Evolutionary conservation across 2,113 vertebrate genomes (phyloP).

Genomic region (Coregonus clupeaformis): DNA sequence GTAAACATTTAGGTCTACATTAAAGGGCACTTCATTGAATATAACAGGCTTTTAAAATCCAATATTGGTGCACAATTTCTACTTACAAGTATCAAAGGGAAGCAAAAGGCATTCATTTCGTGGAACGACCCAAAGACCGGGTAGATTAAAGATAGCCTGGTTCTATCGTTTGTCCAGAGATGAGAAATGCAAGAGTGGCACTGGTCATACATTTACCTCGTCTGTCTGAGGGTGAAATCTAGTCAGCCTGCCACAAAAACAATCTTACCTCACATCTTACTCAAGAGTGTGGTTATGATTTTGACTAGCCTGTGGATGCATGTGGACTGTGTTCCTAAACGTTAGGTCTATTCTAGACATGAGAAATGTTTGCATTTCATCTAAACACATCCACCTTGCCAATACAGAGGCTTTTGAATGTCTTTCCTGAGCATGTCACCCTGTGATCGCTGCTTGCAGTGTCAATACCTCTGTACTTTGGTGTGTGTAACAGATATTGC

Average conservation of each 20-base stretch:
- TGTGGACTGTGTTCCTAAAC: conserved; percentile 27
- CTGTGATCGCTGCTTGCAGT: conserved; percentile 26
- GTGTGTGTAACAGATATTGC: conserved; percentile 26
- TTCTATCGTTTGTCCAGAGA: neutral
- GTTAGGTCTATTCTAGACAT: conserved; percentile 5
- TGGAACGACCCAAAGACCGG: no score
- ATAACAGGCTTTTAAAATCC: no score
- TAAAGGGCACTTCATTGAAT: no score
- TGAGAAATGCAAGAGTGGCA: neutral
- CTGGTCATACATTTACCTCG: neutral
- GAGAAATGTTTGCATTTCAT: conserved; percentile 7
- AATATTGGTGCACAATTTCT: no score
- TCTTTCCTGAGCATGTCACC: conserved; percentile 25
- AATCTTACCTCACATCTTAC: neutral
- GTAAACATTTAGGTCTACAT: no score
- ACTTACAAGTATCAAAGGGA: no score
- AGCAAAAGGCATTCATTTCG: no score
- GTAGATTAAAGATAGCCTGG: neutral
- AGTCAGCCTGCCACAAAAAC: neutral
- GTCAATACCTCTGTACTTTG: conserved; percentile 23
- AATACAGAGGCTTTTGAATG: neutral
- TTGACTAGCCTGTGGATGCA: conserved; percentile 17
- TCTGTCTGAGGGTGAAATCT: neutral
- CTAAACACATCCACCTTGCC: neutral
- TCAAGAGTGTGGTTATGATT: no score